Conservation (phyloP, 1,140 invertebrate species). For the Aphidius ervi region DNA sequence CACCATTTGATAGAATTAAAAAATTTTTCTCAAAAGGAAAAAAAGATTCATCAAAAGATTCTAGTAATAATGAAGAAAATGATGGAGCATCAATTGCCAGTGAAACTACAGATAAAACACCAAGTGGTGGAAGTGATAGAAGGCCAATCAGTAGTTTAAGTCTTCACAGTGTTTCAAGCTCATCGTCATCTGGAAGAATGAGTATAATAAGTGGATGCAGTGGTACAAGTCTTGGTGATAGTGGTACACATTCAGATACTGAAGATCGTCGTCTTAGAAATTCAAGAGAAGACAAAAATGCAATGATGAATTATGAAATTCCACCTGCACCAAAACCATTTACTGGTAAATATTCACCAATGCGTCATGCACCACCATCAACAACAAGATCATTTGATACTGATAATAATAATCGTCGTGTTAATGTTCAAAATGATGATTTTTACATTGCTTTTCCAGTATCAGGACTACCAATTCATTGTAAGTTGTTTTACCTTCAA, state of each 20-base stretch:
- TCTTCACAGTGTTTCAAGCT: slow-evolving; percentile 68
- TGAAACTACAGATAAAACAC: slow-evolving; percentile 34
- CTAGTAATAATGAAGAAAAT: slow-evolving; percentile 20
- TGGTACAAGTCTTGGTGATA: slow-evolving; percentile 73
- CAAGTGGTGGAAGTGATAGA: slow-evolving; percentile 41
- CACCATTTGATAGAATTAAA: slow-evolving; percentile 72
- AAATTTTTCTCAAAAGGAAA: slow-evolving; percentile 70
- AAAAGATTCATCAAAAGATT: slow-evolving; percentile 39
- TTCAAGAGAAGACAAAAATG: slow-evolving; percentile 37
- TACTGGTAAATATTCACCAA: slow-evolving; percentile 35
- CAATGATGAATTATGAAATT: slow-evolving; percentile 47
- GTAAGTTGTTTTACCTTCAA: slow-evolving; percentile 35
- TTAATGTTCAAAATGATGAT: slow-evolving; percentile 33
- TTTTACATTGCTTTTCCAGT: slow-evolving; percentile 56
- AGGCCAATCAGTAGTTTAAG: slow-evolving; percentile 71
- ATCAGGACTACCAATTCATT: slow-evolving; percentile 50
- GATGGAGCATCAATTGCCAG: slow-evolving; percentile 27
- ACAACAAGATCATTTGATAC: slow-evolving; percentile 29
- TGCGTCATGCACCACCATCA: slow-evolving; percentile 31
- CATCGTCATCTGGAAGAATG: slow-evolving; percentile 71
- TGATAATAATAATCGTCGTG: slow-evolving; percentile 36
- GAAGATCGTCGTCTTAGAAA: slow-evolving; percentile 64
- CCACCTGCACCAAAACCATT: slow-evolving; percentile 51
- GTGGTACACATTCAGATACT: slow-evolving; percentile 77
- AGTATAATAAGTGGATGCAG: slow-evolving; percentile 71